phyloP scores from a whole-genome alignment of 2,113 vertebrate genomes.

The Lasiurus borealis region DNA sequence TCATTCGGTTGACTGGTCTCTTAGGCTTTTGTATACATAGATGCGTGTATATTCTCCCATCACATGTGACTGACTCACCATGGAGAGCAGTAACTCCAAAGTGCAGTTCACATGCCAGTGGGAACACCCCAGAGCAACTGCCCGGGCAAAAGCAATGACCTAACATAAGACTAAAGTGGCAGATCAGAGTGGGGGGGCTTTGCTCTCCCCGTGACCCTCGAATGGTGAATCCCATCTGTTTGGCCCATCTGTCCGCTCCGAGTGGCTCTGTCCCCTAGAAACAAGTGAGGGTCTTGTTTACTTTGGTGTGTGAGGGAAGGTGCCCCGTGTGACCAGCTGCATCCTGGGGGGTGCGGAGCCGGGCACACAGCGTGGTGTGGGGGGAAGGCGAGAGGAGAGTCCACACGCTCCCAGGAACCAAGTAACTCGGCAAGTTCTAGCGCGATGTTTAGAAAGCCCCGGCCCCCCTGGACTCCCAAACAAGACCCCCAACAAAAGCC shows the following conservation, averaged over 20 bases:
- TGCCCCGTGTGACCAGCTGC: too few relatives aligned
- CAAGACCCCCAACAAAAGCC: not conserved
- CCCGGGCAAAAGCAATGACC: not conserved
- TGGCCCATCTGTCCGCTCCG: not conserved
- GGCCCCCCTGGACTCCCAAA: not conserved
- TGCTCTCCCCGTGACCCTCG: not conserved
- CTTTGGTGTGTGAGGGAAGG: not conserved
- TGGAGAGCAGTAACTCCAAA: not conserved
- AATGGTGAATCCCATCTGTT: not conserved
- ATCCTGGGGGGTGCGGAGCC: too few relatives aligned
- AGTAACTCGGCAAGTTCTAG: not conserved
- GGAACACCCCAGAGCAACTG: not conserved
- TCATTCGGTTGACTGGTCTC: too few relatives aligned
- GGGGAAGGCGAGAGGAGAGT: not conserved
- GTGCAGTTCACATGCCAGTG: not conserved
- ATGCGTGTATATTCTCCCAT: too few relatives aligned
- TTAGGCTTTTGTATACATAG: too few relatives aligned
- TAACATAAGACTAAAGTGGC: too few relatives aligned
- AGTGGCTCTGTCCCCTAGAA: not conserved
- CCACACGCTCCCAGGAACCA: not conserved
- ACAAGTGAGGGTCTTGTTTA: not conserved
- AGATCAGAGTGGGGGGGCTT: fast-evolving
- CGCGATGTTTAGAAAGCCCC: not conserved
- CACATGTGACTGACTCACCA: not conserved
- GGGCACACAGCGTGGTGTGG: not conserved